A percentile compares a stretch with the other conserved stretches of the same genome.
These are phyloP conservation scores for Actenoides hombroni DNA, from an alignment of 2,113 vertebrate genomes.

Conservation along the genomic window DNA sequence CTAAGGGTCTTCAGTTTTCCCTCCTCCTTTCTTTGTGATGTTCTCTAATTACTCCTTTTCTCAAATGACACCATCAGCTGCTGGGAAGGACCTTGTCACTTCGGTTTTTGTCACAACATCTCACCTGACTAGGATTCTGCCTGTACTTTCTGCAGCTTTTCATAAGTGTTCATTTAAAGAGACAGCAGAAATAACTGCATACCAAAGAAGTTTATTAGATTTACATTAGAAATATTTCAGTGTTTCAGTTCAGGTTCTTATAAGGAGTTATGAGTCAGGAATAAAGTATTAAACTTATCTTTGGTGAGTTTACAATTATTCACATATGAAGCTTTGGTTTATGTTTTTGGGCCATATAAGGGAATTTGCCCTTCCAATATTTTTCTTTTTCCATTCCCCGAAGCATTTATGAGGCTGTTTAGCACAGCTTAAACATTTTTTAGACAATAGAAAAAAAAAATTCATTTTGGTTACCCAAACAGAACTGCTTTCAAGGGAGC, in stretches of 20 bases:
- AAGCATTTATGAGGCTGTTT: not conserved
- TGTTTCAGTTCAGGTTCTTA: constrained; percentile 5
- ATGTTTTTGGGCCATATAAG: constrained; percentile 28
- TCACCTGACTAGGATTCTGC: not conserved
- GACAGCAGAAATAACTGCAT: not conserved
- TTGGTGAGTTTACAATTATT: not conserved
- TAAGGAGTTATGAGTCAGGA: constrained; percentile 35
- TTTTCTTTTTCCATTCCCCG: not conserved
- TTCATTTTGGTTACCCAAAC: not conserved
- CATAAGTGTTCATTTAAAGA: not conserved
- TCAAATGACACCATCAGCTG: not conserved
- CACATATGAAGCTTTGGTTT: not conserved
- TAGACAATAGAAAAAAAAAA: not conserved
- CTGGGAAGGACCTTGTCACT: not conserved
- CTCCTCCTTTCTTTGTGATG: not conserved
- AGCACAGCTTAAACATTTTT: not conserved
- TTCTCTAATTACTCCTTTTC: not conserved
- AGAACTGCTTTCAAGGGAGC: not conserved
- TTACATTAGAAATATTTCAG: constrained; percentile 2
- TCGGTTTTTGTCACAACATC: not conserved
- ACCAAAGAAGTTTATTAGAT: not conserved
- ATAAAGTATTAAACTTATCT: constrained; percentile 32
- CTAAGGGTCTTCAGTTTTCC: not conserved
- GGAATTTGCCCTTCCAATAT: not conserved
- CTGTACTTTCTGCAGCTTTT: not conserved